Evolutionary conservation across 2,797 vertebrate genomes (phyloP), one percentile per base, ranked within the genome.

Genomic region (Furcifer pardalis): DNA sequence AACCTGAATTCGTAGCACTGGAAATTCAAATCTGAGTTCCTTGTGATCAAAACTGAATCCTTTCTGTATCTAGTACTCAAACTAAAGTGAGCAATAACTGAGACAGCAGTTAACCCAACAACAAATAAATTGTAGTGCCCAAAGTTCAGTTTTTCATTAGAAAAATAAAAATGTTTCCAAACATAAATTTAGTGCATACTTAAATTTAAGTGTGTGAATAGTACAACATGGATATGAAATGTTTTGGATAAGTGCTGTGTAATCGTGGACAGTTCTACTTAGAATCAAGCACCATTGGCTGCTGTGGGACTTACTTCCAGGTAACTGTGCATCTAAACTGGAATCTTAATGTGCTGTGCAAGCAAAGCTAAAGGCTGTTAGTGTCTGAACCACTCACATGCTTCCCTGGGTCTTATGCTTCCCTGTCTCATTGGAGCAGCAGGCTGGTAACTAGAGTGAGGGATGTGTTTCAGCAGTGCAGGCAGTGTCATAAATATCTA

Each of bases 201-300:
- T 87, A 84, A 77, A 77, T 89, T 86, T 73, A 84, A 90, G 79
- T 2, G 21, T 40, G 1, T 80, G 8, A 44, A 71, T 89, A 79
- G 68, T n/a, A 23, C 15, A 23, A 5, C 32, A 66, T 25, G 42
- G 23, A 32, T 6, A 2, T 56, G 52, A 21, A 56, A 56, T 56
- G 52, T 19, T 19, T 82, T 46, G 7, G 40, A 65, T 15, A 35
- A n/a, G 15, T 35, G 40, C 7, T 23, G 23, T 25, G 68, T 37
- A 71, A 7, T 71, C 68, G 21, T 52, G 4, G 21, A 23, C 15
- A 42, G 9, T 23, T 35, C 68, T 71, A 25, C 68, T 42, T 23
- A 71, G 37, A 42, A 42, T 1, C 40, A 42, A 69, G 68, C 37
- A 7, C 68, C 37, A 23, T 5, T 71, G 68, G 25, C 21, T 68